A percentile compares a stretch with the other conserved stretches of the same genome.
These are phyloP conservation scores for Laothoe populi DNA, from an alignment of 2,888 invertebrate genomes.

Conservation along the genomic window DNA sequence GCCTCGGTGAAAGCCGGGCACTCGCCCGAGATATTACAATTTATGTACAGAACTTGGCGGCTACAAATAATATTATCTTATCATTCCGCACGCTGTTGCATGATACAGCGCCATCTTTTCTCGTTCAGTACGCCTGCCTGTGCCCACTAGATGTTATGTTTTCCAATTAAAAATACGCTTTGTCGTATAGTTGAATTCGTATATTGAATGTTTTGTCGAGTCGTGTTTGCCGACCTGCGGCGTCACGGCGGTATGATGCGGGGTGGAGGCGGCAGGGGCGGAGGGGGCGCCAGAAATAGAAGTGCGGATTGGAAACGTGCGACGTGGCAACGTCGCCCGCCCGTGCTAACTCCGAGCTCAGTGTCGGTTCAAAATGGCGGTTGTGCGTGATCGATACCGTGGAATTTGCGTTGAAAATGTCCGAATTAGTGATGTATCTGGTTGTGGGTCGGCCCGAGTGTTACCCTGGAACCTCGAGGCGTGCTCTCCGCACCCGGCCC, in stretches of 20 bases:
- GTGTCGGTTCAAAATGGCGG: constrained; percentile 84
- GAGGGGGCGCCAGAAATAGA: constrained; percentile 79
- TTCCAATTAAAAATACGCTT: constrained; percentile 58
- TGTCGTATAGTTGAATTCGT: constrained; percentile 56
- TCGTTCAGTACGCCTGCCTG: constrained; percentile 38
- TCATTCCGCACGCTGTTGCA: constrained; percentile 60
- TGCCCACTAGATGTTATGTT: constrained; percentile 66
- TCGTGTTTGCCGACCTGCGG: constrained; percentile 70
- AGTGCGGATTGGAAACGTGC: constrained; percentile 74
- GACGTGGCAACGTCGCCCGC: constrained; percentile 82
- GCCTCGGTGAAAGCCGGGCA: constrained; percentile 82
- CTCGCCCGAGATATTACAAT: constrained; percentile 57
- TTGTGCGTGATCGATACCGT: constrained; percentile 84
- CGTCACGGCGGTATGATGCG: constrained; percentile 56
- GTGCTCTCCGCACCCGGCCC: constrained; percentile 65
- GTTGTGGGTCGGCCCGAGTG: constrained; percentile 79
- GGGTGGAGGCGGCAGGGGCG: constrained; percentile 46
- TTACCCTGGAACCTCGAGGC: constrained; percentile 73
- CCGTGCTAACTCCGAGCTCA: constrained; percentile 70
- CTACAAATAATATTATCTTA: constrained; percentile 62
- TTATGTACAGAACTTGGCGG: constrained; percentile 51
- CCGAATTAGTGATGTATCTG: constrained; percentile 77
- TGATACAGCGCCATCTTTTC: constrained; percentile 43
- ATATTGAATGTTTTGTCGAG: constrained; percentile 75
- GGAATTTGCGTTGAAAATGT: constrained; percentile 79